Percentiles rank a stretch among this genome's conserved stretches.
phyloP scores from a whole-genome alignment of 2,113 vertebrate genomes.

The Grammomys surdaster region DNA sequence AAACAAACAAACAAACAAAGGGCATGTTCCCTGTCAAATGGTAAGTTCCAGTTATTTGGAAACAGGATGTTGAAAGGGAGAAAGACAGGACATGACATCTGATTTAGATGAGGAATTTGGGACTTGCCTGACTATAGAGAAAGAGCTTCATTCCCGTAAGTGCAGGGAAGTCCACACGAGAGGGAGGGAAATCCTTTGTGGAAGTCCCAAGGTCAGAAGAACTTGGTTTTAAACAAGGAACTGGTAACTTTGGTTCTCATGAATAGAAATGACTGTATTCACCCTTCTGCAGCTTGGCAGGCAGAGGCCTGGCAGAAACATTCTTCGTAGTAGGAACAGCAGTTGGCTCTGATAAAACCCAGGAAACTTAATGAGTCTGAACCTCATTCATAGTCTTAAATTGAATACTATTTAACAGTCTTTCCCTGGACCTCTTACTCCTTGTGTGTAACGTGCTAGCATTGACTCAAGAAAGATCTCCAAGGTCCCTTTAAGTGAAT shows the following conservation, averaged over 20 bases:
- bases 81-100: background rate
- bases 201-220: background rate
- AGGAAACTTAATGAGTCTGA: background rate
- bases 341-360: background rate
- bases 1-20: background rate
- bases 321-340: background rate
- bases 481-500: slow-evolving; percentile 49
- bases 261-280: background rate
- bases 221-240: background rate
- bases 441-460: background rate
- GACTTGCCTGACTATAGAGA: background rate
- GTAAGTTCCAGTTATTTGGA: background rate
- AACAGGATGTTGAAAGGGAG: background rate
- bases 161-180: background rate
- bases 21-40: no score
- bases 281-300: background rate
- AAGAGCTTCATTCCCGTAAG: background rate
- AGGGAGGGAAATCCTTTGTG: background rate
- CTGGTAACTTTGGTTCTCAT: background rate
- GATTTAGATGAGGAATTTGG: background rate
- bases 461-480: slow-evolving; percentile 31
- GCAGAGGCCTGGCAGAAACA: background rate
- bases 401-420: background rate
- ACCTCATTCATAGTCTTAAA: background rate
- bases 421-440: background rate